phyloP scores from a whole-genome alignment of 1,140 invertebrate species.

The Papilio glaucus region DNA sequence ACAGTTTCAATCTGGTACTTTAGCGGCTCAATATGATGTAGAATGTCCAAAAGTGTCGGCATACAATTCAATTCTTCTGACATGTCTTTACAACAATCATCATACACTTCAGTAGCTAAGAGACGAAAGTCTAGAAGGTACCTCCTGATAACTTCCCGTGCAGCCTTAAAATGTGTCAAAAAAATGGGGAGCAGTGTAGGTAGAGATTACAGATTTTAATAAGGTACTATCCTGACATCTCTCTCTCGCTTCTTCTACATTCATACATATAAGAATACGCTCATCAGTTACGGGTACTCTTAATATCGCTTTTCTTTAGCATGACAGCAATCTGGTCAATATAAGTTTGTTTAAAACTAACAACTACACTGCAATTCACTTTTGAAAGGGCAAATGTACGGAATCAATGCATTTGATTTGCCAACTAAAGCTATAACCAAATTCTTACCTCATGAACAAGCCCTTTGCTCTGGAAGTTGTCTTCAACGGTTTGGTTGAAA shows the following conservation, averaged over 20 bases:
- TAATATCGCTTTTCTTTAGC: too few relatives aligned
- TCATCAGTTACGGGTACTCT: too few relatives aligned
- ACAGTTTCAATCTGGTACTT: slow-evolving; percentile 83
- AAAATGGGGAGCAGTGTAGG: too few relatives aligned
- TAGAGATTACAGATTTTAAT: too few relatives aligned
- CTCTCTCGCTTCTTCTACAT: too few relatives aligned
- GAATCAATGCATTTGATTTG: not conserved
- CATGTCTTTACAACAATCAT: slow-evolving; percentile 56
- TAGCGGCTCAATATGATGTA: slow-evolving; percentile 80
- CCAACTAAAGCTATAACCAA: not conserved
- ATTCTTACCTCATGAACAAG: slow-evolving; percentile 75
- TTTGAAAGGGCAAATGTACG: too few relatives aligned
- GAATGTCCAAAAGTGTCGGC: slow-evolving; percentile 79
- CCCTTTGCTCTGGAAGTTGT: slow-evolving; percentile 71
- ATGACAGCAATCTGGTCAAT: too few relatives aligned
- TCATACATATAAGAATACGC: too few relatives aligned
- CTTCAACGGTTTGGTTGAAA: slow-evolving; percentile 64
- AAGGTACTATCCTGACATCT: too few relatives aligned
- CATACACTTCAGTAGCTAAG: slow-evolving; percentile 80
- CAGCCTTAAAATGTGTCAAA: slow-evolving; percentile 71
- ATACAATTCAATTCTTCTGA: slow-evolving; percentile 64
- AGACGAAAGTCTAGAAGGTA: slow-evolving; percentile 84
- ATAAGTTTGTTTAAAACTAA: too few relatives aligned
- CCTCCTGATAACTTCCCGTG: slow-evolving; percentile 83
- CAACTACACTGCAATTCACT: too few relatives aligned